These are phyloP conservation scores for Drosophila orena DNA, from an alignment of 1,140 invertebrate species.

Conservation along the genomic window DNA sequence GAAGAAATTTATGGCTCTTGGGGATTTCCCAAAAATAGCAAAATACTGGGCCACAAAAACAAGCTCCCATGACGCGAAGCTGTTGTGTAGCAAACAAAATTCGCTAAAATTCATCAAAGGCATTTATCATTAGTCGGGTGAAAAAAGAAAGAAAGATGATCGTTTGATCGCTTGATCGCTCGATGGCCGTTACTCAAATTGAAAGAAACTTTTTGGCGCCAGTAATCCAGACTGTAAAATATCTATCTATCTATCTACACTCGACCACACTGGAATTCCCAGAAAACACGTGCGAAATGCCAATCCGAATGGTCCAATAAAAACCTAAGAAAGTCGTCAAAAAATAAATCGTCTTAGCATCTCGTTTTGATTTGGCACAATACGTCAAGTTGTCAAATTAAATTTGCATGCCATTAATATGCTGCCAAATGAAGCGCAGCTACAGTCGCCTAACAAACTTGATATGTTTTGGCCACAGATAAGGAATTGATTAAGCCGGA, in stretches of 20 bases:
- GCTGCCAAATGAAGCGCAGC: slow-evolving; percentile 53
- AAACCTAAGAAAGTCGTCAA: slow-evolving; percentile 66
- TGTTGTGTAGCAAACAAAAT: slow-evolving; percentile 67
- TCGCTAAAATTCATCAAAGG: slow-evolving; percentile 44
- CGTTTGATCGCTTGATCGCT: slow-evolving; percentile 20
- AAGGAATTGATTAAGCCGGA: slow-evolving; percentile 49
- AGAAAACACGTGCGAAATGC: slow-evolving; percentile 55
- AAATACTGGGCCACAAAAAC: slow-evolving; percentile 74
- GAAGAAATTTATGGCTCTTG: slow-evolving; percentile 64
- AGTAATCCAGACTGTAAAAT: slow-evolving; percentile 41
- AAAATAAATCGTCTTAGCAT: slow-evolving; percentile 52
- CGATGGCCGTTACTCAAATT: slow-evolving; percentile 31
- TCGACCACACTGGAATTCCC: slow-evolving; percentile 52
- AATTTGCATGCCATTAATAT: slow-evolving; percentile 60
- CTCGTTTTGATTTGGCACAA: slow-evolving; percentile 26
- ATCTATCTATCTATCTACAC: neutral
- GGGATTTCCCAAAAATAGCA: slow-evolving; percentile 64
- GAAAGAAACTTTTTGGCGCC: slow-evolving; percentile 68
- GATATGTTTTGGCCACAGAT: slow-evolving; percentile 44
- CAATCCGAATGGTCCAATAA: slow-evolving; percentile 26
- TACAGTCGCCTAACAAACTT: slow-evolving; percentile 50
- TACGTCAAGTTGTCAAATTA: slow-evolving; percentile 65
- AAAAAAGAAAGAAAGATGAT: slow-evolving; percentile 45
- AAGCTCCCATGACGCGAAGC: slow-evolving; percentile 59
- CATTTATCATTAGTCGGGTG: slow-evolving; percentile 69